Evolutionary conservation across 2,888 invertebrate genomes (phyloP), one percentile per base, ranked within the genome.

Genomic region (Melieria omissa): DNA sequence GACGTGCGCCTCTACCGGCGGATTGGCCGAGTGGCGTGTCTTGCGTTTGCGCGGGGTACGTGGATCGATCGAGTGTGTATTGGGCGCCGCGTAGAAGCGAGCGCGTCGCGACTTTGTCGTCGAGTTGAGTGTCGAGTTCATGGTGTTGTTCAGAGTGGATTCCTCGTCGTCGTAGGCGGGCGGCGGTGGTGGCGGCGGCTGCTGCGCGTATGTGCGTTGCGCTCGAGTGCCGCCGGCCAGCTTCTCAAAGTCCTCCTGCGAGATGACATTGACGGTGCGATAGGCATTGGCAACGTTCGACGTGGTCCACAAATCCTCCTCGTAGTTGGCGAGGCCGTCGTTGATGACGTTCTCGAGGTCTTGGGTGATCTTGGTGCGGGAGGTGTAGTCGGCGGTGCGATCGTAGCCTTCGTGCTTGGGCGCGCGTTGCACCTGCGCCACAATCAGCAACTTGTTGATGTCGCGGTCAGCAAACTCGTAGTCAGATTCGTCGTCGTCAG

Each of bases 291-390:
- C 85, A 58, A 89, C 88, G 80, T 89, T 89, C 84, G 89, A 81
- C 64, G 83, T 91, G 14, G 89, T 92, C 96, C 96, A 95, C 69
- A 99, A 88, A 83, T 98, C 97, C 84, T 98, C 96, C 87, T 99
- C 99, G 80, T 99, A 99, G 81, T 96, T 95, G 83, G 92, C 93
- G 29, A 99, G 90, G n/a, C 99, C 99, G 86, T 99, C 97, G 80
- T 98, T 97, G 80, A 99, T 99, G 58, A 95, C 94, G 88, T 97
- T 94, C 80, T 95, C 97, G 80, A 98, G 88, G 83, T 98, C 97
- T 87, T 97, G 95, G 8, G 95, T 94, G 88, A 98, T 96, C 90
- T 98, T 98, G 55, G 96, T 95, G 76, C 98, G 89, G 0, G 95
- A 94, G 74, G 91, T 92, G 91, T 92, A 94, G 82, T 96, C 97